Evolutionary conservation across 2,797 vertebrate genomes (phyloP), one percentile per base, ranked within the genome.

Genomic region (Pelodytes ibericus): DNA sequence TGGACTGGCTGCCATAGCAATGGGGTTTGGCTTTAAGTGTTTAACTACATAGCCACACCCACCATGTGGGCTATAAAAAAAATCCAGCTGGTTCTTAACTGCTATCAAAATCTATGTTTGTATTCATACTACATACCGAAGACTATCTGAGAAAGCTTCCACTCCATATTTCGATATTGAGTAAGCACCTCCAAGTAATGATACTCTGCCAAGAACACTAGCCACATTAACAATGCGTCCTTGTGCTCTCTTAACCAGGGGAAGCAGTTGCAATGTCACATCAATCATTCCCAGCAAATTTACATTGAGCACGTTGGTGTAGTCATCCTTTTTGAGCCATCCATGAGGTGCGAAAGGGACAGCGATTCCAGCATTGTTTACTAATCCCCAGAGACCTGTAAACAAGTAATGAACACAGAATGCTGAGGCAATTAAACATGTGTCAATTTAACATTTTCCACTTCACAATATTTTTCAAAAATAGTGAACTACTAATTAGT

Each of bases 141-240:
- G 92, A 51, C 88, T 92, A 85, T 95, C 93, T 0, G 94, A 97
- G 70, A 96, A 96, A 44, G 88, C 88, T 80, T 96, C 95, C 85
- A 96, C 93, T 0, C 91, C 94, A 0, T 84, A 93, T 77, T 98
- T 95, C 30, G 94, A 95, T 75, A 91, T 85, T 87, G 90, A 93
- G 82, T 96, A 96, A 0, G 93, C 94, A 0, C 94, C 93, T 0
- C 94, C 93, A 0, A 91, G 88, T 0, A 80, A 81, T 1, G 92
- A 81, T 16, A 95, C 7, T 1, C 95, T 90, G 1, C 94, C 94
- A 80, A 93, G 63, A 29, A 94, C 85, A 0, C 94, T 96, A 0
- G 94, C 75, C 22, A 95, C 87, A 0, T 94, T 96, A 8, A 95
- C 92, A 2, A 95, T 84, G 0, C 94, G 90, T 2, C 94, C 94